These are phyloP conservation scores for Tigriopus californicus DNA, from an alignment of 2,888 invertebrate genomes.

Conservation along the genomic window DNA sequence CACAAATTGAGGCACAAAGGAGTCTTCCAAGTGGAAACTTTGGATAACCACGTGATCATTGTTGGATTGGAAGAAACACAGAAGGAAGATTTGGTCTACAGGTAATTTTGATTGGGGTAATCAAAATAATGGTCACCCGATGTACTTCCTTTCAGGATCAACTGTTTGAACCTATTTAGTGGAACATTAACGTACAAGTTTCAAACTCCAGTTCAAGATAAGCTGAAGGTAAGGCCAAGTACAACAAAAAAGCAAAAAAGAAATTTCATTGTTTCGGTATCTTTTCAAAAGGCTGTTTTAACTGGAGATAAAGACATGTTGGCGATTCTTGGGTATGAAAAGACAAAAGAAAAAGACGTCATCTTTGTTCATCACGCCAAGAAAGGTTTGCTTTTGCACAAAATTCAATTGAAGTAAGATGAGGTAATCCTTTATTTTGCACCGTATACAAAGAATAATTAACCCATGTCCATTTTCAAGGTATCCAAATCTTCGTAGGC, in stretches of 20 bases:
- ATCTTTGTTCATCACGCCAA: background rate
- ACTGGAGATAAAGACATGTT: conserved; percentile 2
- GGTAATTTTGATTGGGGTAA: too few relatives aligned
- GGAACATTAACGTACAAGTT: background rate
- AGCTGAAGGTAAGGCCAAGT: too few relatives aligned
- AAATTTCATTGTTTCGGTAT: too few relatives aligned
- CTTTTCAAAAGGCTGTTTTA: background rate
- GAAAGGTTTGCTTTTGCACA: conserved; percentile 3
- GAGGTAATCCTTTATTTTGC: background rate
- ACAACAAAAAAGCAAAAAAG: too few relatives aligned
- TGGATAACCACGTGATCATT: background rate
- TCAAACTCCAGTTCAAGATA: background rate
- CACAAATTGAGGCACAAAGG: background rate
- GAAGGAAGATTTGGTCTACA: too few relatives aligned
- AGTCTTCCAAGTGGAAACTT: background rate
- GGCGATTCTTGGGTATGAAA: background rate
- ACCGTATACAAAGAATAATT: background rate
- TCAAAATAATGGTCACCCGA: too few relatives aligned
- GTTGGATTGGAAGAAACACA: too few relatives aligned
- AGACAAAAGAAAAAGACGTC: background rate
- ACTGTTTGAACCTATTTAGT: too few relatives aligned
- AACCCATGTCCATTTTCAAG: background rate
- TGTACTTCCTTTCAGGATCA: too few relatives aligned
- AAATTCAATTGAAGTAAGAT: background rate
- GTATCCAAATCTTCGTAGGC: conserved; percentile 1